Base-by-base conservation (phyloP, 2,888 invertebrate species). In the Epirrhoe tristata region DNA sequence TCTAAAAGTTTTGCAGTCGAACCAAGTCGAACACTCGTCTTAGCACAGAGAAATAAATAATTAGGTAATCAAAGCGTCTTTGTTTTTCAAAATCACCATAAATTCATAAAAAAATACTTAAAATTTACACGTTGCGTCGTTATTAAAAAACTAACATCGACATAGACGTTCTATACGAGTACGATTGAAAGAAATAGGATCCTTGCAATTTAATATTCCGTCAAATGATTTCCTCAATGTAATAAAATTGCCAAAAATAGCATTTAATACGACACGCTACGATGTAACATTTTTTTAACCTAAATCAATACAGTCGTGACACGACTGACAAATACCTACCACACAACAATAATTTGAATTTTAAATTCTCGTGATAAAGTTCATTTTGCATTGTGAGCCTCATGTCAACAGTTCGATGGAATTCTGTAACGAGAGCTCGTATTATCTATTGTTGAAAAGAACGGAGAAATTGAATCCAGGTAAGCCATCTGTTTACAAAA, bases 391-490 rank as follows among this genome's bases (percentile, higher is more conserved):
- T 12, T 43, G 39, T 43, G 39, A 12, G 39, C 0, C 39, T 43
- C 12, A 43, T 12, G 39, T 39, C 48, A n/a, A n/a, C n/a, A 16
- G 50, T 51, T 17, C 17, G 50, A 10, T 17, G 10, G 17, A 51
- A 10, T 51, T 51, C 8, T 51, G 54, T 10, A 16, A 10, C 10
- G 17, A 1, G 39, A 55, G 39, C 17, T 39, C 10, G 39, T 12
- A 43, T 12, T 55, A 39, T 34, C 5, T 16, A 16, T 57, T 57
- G 46, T 57, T 57, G 39, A 43, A 12, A 24, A 43, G 39, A 43
- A 43, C 12, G 39, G 39, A 43, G 46, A 57, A 39, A 46, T 46
- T 17, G 56, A 43, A 57, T 57, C 16, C 56, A 57, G 56, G 56
- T 46, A 57, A 46, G 12, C 31, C 39, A 12, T 39, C n/a, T 56